Evolutionary conservation across 2,888 invertebrate genomes (phyloP).

Genomic region (Steinernema scapterisci): DNA sequence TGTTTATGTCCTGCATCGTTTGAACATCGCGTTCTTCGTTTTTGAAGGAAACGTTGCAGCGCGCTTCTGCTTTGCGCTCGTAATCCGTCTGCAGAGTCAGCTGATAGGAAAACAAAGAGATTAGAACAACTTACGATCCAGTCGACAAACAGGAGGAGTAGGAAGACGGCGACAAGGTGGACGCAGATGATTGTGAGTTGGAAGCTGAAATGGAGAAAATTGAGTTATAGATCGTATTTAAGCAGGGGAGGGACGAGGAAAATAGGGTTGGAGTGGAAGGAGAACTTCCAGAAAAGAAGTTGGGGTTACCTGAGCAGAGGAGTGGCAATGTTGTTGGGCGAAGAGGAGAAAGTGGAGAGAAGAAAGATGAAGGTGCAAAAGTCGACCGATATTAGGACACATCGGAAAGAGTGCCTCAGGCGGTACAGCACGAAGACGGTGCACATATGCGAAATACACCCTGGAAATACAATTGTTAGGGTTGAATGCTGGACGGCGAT

Average conservation of each 20-base stretch:
- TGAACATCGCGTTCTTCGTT: conserved; percentile 94
- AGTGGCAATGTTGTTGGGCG: conserved; percentile 8
- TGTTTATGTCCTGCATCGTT: conserved; percentile 92
- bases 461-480: conserved; percentile 36
- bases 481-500: background rate
- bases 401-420: conserved; percentile 63
- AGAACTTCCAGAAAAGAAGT: background rate
- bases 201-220: conserved; percentile 47
- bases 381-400: conserved; percentile 57
- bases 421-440: conserved; percentile 62
- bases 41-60: conserved; percentile 87
- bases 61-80: conserved; percentile 79
- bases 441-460: conserved; percentile 61
- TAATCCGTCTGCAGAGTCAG: conserved; percentile 61
- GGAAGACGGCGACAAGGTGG: conserved; percentile 57
- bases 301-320: conserved; percentile 9
- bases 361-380: conserved; percentile 61
- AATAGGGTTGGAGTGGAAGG: background rate
- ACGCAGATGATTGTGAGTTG: conserved; percentile 63
- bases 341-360: conserved; percentile 59
- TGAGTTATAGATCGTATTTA: too few relatives aligned
- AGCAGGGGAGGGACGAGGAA: too few relatives aligned
- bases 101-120: background rate
- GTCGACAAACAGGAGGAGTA: conserved; percentile 63
- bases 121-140: conserved; percentile 58